A percentile compares a stretch with the other conserved stretches of the same genome.
Evolutionary conservation across 1,140 invertebrate genomes (phyloP).

Genomic region (Bathynomus jamesi): DNA sequence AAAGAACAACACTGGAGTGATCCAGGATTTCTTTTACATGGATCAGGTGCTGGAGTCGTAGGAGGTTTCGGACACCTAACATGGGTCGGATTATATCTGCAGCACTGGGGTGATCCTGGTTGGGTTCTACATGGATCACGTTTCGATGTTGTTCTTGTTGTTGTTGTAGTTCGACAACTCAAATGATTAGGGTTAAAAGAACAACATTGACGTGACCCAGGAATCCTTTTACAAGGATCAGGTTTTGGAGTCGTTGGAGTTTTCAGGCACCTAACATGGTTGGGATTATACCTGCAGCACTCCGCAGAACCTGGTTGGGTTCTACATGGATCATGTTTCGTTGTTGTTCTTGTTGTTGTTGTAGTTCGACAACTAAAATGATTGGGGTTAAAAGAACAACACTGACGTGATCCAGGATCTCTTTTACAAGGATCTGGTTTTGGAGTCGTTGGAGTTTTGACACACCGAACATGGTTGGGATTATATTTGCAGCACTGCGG

Average conservation of each 20-base stretch:
- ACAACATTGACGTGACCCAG: conserved; percentile 12
- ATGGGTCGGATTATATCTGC: too few relatives aligned
- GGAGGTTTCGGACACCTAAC: too few relatives aligned
- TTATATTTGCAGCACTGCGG: conserved; percentile 6
- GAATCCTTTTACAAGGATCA: conserved; percentile 1
- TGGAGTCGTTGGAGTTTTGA: not conserved
- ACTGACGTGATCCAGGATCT: conserved; percentile 8
- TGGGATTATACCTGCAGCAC: conserved; percentile 1
- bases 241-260: not conserved
- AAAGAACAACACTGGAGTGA: too few relatives aligned
- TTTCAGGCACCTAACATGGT: not conserved
- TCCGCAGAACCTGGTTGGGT: not conserved
- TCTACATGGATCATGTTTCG: not conserved
- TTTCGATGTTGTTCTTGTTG: too few relatives aligned
- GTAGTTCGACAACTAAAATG: conserved; percentile 17
- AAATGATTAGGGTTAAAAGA: conserved; percentile 9
- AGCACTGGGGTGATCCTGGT: too few relatives aligned
- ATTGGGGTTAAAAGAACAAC: conserved; percentile 17
- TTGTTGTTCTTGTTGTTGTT: conserved; percentile 20
- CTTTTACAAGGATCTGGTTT: not conserved
- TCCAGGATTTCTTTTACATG: too few relatives aligned
- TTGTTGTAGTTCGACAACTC: too few relatives aligned
- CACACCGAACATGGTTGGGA: conserved; percentile 4
- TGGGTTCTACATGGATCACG: too few relatives aligned
- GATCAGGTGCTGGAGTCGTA: too few relatives aligned